Base-by-base conservation (phyloP, 2,113 vertebrate genomes). In the Paratilapia polleni region DNA sequence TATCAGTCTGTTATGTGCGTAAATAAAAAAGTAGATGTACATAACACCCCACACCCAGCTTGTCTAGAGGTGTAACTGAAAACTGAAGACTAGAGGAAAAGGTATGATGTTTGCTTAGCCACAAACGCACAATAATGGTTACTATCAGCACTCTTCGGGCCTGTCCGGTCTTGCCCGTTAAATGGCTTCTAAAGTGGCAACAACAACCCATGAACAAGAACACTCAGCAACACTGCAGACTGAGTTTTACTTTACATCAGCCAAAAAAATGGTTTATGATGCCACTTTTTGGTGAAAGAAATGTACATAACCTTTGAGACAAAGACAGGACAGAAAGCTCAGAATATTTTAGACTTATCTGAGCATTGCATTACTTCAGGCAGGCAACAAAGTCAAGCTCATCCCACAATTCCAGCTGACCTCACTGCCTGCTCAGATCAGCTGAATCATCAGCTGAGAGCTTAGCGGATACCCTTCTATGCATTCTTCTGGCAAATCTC, bases 61-160 rank as follows among this genome's bases (percentile, higher is more conserved):
- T 73, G 47, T n/a, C 68, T 73, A 14, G 47, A 11, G 20, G 47
- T 54, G 52, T 34, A 63, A 34, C 59, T 5, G n/a, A 38, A 34
- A 11, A 19, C 34, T 36, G 24, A 60, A 76, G 38, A 74, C 26
- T 41, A 56, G 26, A 81, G 62, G 64, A 82, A 85, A 66, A 22
- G 63, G n/a, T 28, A 26, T 8, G 20, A 17, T 6, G 19, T 89
- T 86, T 89, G 74, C 87, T 86, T 31, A 41, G 34, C 74, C 31
- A 77, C 77, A 84, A 89, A 86, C 68, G 86, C 81, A 80, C 83
- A 89, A 60, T 87, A 22, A 47, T 68, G 28, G 22, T 57, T 84
- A 49, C 66, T 73, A 43, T 77, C 64, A 79, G 77, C 54, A 28
- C 20, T 17, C 17, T 57, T 59, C 66, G 58, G 81, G 54, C 73